These are phyloP conservation scores for Oenanthe melanoleuca DNA, from an alignment of 2,113 vertebrate genomes.

Conservation along the genomic window DNA sequence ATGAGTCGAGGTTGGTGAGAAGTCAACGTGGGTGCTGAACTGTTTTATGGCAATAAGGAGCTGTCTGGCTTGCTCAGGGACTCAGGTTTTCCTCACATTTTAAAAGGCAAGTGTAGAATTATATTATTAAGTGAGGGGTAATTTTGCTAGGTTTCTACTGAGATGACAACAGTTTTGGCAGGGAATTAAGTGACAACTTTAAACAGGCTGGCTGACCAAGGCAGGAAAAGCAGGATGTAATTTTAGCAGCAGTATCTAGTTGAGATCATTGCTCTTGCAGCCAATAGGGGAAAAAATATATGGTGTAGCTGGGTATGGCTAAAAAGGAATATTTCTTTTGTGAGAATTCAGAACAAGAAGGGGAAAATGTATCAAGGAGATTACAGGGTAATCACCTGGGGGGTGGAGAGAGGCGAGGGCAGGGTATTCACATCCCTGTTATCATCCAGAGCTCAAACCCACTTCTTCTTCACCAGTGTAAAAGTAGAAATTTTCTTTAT, in stretches of 20 bases:
- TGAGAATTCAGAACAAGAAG: neutral
- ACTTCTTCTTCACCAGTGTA: neutral
- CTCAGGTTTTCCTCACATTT: neutral
- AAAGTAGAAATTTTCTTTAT: neutral
- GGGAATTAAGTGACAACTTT: constrained; percentile 51
- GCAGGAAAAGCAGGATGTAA: constrained; percentile 29
- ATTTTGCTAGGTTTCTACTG: neutral
- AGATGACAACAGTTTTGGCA: constrained; percentile 34
- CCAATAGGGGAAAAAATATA: neutral
- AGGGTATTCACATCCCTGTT: neutral
- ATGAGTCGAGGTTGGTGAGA: neutral
- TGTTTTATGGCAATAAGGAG: neutral
- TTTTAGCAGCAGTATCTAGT: constrained; percentile 51
- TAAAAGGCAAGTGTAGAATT: neutral
- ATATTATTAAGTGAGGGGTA: constrained; percentile 7
- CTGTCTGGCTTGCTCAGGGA: neutral
- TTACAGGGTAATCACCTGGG: neutral
- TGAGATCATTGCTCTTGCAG: constrained; percentile 43
- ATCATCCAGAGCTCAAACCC: neutral
- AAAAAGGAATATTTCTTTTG: neutral
- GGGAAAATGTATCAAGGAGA: neutral
- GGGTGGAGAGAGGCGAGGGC: neutral
- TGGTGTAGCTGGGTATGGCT: neutral
- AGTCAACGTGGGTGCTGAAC: neutral
- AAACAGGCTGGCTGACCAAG: constrained; percentile 36